Base-by-base conservation (phyloP, 1,140 invertebrate genomes). In the Pseudomyrmex flavicornis region DNA sequence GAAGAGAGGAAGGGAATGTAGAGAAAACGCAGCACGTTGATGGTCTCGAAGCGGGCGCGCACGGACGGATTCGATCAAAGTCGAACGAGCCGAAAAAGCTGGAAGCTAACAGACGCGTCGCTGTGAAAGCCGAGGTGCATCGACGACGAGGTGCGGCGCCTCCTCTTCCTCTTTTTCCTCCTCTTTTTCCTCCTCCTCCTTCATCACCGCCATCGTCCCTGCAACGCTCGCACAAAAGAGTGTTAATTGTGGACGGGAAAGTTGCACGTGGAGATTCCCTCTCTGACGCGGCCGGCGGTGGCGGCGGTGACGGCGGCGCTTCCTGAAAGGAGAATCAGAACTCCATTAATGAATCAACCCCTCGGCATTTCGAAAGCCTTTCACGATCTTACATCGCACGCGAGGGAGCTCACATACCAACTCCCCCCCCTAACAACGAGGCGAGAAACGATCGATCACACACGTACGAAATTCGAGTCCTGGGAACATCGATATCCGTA, bases 331-430 rank as follows among this genome's bases (percentile, higher is more conserved):
- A 82, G 82, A 87, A 88, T 90, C 84, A 88, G 72, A 85, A 87
- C 83, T 90, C 82, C 83, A 91, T 91, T 91, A 91, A 91, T 91
- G 89, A 91, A 90, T 90, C 88, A 88, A 84, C 80, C 83, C 66
- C 72, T 74, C 68, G 70, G 82, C 52, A 75, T 84, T 88, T 89
- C 76, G 75, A 54, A 72, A 80, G 65, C 66, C 76, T 80, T 80
- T 80, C 76, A 80, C 66, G 76, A 80, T 72, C 76, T 80, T 80
- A 80, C 66, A 35, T 72, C 85, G 87, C 85, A 82, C 61, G 86
- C 85, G 77, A 85, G 85, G 85, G 84, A 82, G 76, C 87, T 84
- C 70, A 76, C 86, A 61, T 82, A 65, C 62, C 76, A 26, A 35
- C 35, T 35, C 0, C 35, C 35, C 35, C 35, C n/a, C 69, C 79